These are phyloP conservation scores for Taenaris catops DNA, from an alignment of 2,888 invertebrate species.

Conservation along the genomic window DNA sequence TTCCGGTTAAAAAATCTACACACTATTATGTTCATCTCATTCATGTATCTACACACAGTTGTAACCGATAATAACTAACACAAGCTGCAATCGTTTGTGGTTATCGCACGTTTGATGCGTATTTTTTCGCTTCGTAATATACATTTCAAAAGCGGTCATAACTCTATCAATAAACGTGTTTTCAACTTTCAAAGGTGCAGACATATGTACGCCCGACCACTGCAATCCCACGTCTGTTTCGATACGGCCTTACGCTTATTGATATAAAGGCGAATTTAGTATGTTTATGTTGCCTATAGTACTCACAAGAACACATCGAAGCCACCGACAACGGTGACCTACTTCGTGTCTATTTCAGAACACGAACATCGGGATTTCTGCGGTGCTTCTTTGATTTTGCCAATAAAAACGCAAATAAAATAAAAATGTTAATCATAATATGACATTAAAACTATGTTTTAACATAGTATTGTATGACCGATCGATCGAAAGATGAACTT, in stretches of 20 bases:
- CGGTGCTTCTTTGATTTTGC: constrained; percentile 4
- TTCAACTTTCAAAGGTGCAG: constrained; percentile 10
- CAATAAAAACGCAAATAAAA: constrained; percentile 2
- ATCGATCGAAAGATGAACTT: too few relatives aligned
- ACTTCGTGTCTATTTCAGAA: constrained; percentile 11
- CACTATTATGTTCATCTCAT: too few relatives aligned
- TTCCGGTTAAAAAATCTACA: too few relatives aligned
- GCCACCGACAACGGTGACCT: constrained; percentile 8
- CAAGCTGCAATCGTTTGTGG: neutral
- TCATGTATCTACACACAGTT: too few relatives aligned
- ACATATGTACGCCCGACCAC: constrained; percentile 5
- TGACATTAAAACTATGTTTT: too few relatives aligned
- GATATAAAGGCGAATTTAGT: constrained; percentile 1
- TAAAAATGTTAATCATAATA: too few relatives aligned
- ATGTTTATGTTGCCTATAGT: constrained; percentile 3
- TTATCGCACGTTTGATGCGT: neutral
- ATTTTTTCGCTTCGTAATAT: neutral
- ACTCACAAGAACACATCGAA: constrained; percentile 2
- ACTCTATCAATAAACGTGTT: constrained; percentile 8
- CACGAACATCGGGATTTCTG: constrained; percentile 7
- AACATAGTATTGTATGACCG: too few relatives aligned
- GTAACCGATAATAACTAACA: neutral
- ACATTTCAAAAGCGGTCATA: constrained; percentile 1
- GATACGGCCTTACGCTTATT: neutral
- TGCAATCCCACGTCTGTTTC: neutral